These are phyloP conservation scores for Panthera uncia DNA, from an alignment of 2,113 vertebrate genomes.

Conservation along the genomic window DNA sequence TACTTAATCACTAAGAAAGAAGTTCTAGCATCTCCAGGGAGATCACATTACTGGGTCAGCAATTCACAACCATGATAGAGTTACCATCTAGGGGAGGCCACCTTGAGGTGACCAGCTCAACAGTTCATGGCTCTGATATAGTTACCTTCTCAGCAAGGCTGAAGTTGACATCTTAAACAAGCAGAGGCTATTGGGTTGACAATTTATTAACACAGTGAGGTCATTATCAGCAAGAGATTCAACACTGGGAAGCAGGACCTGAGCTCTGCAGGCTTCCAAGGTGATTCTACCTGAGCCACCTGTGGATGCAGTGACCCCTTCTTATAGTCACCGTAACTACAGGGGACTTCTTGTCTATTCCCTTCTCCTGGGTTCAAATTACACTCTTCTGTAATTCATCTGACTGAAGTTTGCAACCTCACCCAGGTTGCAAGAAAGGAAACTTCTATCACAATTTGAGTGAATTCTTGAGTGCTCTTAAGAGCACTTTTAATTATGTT, in stretches of 20 bases:
- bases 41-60: conserved; percentile 61
- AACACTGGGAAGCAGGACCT: background rate
- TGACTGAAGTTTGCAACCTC: background rate
- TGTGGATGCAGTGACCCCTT: background rate
- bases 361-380: conserved; percentile 39
- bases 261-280: background rate
- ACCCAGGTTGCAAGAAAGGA: conserved; percentile 19
- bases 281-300: background rate
- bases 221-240: background rate
- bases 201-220: conserved; percentile 22
- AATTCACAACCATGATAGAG: conserved; percentile 17
- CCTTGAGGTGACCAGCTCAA: background rate
- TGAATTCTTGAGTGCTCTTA: background rate
- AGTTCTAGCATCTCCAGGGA: background rate
- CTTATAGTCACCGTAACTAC: background rate
- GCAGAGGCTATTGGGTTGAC: background rate
- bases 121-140: background rate
- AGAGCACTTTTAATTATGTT: background rate
- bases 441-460: conserved; percentile 6
- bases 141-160: background rate
- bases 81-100: background rate
- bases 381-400: conserved; percentile 44
- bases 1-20: background rate
- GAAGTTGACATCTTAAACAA: conserved; percentile 30
- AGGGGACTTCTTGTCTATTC: background rate